Evolutionary conservation across 2,888 invertebrate genomes (phyloP).

Genomic region (Ochlodes sylvanus): DNA sequence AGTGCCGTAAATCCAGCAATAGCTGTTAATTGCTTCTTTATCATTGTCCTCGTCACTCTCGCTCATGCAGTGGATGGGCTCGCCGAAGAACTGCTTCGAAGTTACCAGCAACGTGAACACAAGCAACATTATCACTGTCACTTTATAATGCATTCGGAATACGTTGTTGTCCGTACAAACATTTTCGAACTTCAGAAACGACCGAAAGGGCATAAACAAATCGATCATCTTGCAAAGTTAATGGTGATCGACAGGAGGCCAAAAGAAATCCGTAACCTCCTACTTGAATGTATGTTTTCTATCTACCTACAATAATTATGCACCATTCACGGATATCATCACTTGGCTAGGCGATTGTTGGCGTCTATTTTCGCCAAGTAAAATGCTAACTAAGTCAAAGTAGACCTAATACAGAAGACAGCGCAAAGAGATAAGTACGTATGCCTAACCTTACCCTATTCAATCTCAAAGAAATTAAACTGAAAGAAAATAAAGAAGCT

Average conservation of each 20-base stretch:
- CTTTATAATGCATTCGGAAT: constrained; percentile 90
- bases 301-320: constrained; percentile 31
- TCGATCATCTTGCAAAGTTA: constrained; percentile 82
- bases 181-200: constrained; percentile 87
- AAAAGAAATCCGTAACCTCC: neutral
- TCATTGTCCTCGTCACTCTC: constrained; percentile 74
- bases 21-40: constrained; percentile 88
- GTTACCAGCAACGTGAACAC: constrained; percentile 90
- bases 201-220: constrained; percentile 87
- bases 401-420: too few species aligned
- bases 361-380: too few species aligned
- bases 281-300: neutral
- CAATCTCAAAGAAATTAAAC: too few species aligned
- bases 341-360: too few species aligned
- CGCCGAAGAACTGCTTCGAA: constrained; percentile 93
- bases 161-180: constrained; percentile 91
- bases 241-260: neutral
- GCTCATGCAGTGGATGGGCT: constrained; percentile 91
- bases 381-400: too few species aligned
- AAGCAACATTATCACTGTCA: constrained; percentile 89
- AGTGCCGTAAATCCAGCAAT: constrained; percentile 92
- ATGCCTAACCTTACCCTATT: too few species aligned
- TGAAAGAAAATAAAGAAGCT: too few species aligned
- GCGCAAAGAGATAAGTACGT: too few species aligned
- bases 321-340: neutral